phyloP scores from a whole-genome alignment of 2,888 invertebrate genomes.

The Dicyrtoma fusca region DNA sequence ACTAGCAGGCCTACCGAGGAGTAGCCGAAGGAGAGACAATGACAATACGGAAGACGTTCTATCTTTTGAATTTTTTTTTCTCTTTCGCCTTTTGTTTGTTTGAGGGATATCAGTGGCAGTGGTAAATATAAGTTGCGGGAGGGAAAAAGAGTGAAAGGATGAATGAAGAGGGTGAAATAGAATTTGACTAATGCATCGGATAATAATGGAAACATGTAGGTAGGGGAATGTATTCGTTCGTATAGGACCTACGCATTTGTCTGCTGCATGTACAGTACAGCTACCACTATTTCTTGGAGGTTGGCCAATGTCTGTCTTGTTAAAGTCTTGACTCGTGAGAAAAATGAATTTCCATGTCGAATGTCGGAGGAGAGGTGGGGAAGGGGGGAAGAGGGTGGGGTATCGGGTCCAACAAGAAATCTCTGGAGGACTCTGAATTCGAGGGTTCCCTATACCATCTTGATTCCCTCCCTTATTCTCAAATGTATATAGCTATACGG shows the following conservation, averaged over 20 bases:
- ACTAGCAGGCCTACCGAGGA: too few relatives aligned
- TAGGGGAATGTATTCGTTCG: too few relatives aligned
- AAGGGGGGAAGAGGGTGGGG: constrained; percentile 13
- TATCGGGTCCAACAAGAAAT: constrained; percentile 29
- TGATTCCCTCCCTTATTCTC: background rate
- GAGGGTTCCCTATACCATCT: constrained; percentile 17
- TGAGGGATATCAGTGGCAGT: background rate
- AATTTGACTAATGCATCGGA: constrained; percentile 35
- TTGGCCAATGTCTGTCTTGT: constrained; percentile 33
- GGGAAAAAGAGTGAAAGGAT: background rate
- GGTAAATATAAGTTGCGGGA: background rate
- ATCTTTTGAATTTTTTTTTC: too few relatives aligned
- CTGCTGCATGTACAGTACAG: too few relatives aligned
- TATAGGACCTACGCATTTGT: too few relatives aligned
- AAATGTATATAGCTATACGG: background rate
- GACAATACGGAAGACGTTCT: too few relatives aligned
- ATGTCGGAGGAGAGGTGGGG: constrained; percentile 21
- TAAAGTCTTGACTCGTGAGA: constrained; percentile 35
- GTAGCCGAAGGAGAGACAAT: too few relatives aligned
- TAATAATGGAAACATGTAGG: constrained; percentile 29
- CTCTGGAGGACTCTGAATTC: constrained; percentile 35
- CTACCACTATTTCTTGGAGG: constrained; percentile 22
- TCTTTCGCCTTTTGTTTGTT: background rate
- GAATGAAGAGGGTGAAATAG: constrained; percentile 1
- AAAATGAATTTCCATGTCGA: constrained; percentile 38